Base-by-base conservation (phyloP, 1,140 invertebrate species). In the Caenorhabditis inopinata region DNA sequence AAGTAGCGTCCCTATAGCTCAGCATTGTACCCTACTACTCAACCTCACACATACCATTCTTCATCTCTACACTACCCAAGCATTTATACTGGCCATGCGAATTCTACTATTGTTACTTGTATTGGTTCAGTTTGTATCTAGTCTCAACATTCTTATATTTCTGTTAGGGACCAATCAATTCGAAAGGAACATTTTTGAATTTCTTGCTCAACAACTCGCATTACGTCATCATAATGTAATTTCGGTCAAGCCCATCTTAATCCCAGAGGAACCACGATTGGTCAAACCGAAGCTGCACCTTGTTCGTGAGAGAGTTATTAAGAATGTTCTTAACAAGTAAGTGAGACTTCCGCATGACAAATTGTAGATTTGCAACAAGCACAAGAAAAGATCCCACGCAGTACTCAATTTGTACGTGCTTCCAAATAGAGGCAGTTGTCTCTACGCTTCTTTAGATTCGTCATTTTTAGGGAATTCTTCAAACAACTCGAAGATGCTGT, bases 151-250 rank as follows among this genome's bases (percentile, higher is more conserved):
- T 75, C 80, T 87, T 1, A 78, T 87, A 2, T 87, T 87, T 74
- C 80, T 87, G n/a, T 49, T 87, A 25, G 86, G 86, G 16, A 87
- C 87, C n/a, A 87, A 83, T 42, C 87, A 88, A 62, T 86, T 85
- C 68, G 86, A 87, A 49, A 79, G 86, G 18, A 77, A 78, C 38
- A 84, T 75, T 16, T 87, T 87, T 45, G 86, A 87, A 53, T 88
- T 84, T 76, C 35, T 87, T 21, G 86, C 86, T 27, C 87, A 88
- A 74, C 87, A 87, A 79, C 74, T 87, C n/a, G 86, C 87, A 16
- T 83, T 85, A 14, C 75, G 80, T 29, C 87, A 87, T 79, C 86
- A 87, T 62, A 85, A 84, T 77, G 81, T 82, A 32, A 83, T 85
- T 46, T 87, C 86, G 1, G 83, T 87, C 45, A 87, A 87, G 73